Percentiles rank a stretch among this genome's conserved stretches.
These are phyloP conservation scores for Drymodes brunneopygia DNA, from an alignment of 2,113 vertebrate genomes.

Conservation along the genomic window DNA sequence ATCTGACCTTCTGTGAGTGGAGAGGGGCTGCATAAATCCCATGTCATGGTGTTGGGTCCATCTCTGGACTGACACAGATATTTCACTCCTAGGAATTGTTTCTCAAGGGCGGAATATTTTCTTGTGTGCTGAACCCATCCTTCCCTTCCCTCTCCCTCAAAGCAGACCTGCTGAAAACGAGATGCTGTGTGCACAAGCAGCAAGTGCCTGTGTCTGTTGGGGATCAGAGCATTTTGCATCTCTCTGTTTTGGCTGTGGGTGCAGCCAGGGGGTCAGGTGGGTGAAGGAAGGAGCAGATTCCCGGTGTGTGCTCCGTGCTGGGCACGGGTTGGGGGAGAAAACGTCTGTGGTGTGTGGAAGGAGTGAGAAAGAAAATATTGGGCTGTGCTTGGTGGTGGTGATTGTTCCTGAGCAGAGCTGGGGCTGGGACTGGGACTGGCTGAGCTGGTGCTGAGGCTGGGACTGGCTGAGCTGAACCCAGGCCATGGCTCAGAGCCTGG, in stretches of 20 bases:
- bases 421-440: neutral
- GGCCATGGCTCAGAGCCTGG: neutral
- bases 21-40: neutral
- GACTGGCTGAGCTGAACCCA: too few relatives aligned
- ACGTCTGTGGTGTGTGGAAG: neutral
- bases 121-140: neutral
- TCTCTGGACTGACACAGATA: neutral
- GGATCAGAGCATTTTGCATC: neutral
- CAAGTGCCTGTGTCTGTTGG: neutral
- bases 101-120: neutral
- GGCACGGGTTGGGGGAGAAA: neutral
- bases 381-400: neutral
- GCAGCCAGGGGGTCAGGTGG: neutral
- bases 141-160: neutral
- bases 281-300: neutral
- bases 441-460: neutral
- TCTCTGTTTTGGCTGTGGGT: neutral
- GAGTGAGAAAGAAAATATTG: neutral
- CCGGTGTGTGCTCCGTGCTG: rapidly evolving
- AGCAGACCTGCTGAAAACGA: neutral
- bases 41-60: neutral
- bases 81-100: neutral
- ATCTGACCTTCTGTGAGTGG: neutral
- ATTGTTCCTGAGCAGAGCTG: neutral
- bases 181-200: rapidly evolving